Evolutionary conservation across 2,797 vertebrate genomes (phyloP), one percentile per base, ranked within the genome.

Genomic region (Oceanodroma leucorhoa): DNA sequence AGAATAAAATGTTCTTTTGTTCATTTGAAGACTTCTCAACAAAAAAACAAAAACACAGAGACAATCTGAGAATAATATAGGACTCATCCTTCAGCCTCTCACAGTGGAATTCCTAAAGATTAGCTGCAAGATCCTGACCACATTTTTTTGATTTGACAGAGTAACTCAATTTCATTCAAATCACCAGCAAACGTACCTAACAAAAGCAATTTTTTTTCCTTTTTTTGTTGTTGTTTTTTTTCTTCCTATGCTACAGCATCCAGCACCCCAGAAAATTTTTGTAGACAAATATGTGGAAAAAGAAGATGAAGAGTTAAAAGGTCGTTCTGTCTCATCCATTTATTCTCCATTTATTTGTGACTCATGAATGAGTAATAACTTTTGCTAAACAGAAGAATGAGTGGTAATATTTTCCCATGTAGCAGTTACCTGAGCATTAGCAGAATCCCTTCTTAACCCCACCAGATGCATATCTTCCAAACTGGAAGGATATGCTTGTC

Each of bases 401-500:
- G 34, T 46, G 43, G 10, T 41, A 54, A 43, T 90, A 84, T 55
- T 93, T 88, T 94, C 81, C 86, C 89, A 89, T 90, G 86, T 34
- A 80, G 46, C 51, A 96, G 82, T 69, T 92, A 94, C 94, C 80
- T 92, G 87, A 95, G 40, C n/a, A 86, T 83, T 58, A 95, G 61
- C 69, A 90, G 93, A 95, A 94, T 91, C 62, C 14, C 69, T 91
- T 89, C 84, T 96, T 92, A 97, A 96, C 77, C 77, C 69, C 69
- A 84, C 51, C 86, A 95, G 92, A 96, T 96, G 92, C 29, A 22
- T 92, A 95, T 73, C 92, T 95, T 78, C 75, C 95, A 91, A 41
- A 73, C 79, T 95, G 94, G 91, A 95, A 96, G 89, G 93, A 94
- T 89, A 91, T 89, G 92, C 66, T 90, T 58, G 72, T 94, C 95